Conservation (phyloP, 2,797 vertebrate species). For the Muraenolepis orangiensis region DNA sequence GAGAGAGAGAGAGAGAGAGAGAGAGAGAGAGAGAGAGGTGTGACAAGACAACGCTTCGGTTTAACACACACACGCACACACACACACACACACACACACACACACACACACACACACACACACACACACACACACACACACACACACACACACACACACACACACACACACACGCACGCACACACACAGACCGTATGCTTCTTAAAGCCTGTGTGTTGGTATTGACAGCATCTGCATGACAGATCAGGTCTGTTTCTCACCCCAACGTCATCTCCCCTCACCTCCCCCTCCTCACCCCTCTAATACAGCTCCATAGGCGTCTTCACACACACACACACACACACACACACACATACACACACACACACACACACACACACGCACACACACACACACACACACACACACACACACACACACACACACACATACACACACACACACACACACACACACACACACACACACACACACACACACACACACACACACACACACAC, state of each 20-base stretch:
- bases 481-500: slow-evolving; percentile 6
- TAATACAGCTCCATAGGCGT: not conserved
- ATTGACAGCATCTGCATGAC: slow-evolving; percentile 23
- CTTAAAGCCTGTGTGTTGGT: slow-evolving; percentile 21
- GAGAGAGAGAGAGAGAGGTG: slow-evolving; percentile 76
- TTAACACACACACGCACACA: slow-evolving; percentile 47
- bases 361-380: slow-evolving; percentile 3
- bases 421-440: not conserved
- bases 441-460: not conserved
- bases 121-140: slow-evolving; percentile 3
- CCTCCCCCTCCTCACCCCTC: not conserved
- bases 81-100: slow-evolving; percentile 24
- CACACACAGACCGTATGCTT: slow-evolving; percentile 1
- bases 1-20: slow-evolving; percentile 82
- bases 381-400: not conserved
- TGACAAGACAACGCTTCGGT: slow-evolving; percentile 78
- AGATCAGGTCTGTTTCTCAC: slow-evolving; percentile 28
- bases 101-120: slow-evolving; percentile 15
- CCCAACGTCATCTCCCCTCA: slow-evolving; percentile 6
- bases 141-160: not conserved
- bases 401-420: slow-evolving; percentile 6
- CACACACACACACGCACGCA: not conserved
- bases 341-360: not conserved
- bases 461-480: not conserved
- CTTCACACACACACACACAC: no score